Percentiles rank a stretch among this genome's conserved stretches.
phyloP scores from a whole-genome alignment of 2,888 invertebrate species.

The Brachyptera risi region DNA sequence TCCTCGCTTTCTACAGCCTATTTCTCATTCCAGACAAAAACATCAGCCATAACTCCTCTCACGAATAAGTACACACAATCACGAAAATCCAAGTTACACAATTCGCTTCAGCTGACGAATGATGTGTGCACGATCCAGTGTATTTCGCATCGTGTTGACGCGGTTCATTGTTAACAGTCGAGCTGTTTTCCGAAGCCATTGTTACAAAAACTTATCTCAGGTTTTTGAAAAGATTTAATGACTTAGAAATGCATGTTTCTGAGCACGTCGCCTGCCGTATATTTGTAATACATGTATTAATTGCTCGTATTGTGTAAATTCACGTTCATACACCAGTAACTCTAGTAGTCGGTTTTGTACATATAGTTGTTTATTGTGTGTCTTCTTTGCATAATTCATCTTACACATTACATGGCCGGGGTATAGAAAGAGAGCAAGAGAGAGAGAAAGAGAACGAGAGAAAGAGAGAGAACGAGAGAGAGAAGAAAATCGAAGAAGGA shows the following conservation, averaged over 20 bases:
- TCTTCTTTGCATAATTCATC: not conserved
- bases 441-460: too few relatives aligned
- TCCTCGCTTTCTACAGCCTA: not conserved
- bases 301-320: constrained; percentile 22
- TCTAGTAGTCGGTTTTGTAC: not conserved
- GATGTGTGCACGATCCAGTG: too few relatives aligned
- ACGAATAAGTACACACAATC: not conserved
- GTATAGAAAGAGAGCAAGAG: not conserved
- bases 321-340: constrained; percentile 1
- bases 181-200: constrained; percentile 3
- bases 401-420: too few relatives aligned
- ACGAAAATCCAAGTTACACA: not conserved
- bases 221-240: constrained; percentile 10
- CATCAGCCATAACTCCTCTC: not conserved
- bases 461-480: constrained; percentile 1
- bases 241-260: constrained; percentile 15
- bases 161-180: not conserved
- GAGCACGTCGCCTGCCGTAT: not conserved
- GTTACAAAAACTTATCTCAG: constrained; percentile 11
- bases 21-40: not conserved
- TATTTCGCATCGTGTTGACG: too few relatives aligned
- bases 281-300: constrained; percentile 1
- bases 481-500: not conserved
- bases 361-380: constrained; percentile 13
- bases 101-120: too few relatives aligned